Conservation (phyloP, 2,888 invertebrate species). For the Anticlea derivata region DNA sequence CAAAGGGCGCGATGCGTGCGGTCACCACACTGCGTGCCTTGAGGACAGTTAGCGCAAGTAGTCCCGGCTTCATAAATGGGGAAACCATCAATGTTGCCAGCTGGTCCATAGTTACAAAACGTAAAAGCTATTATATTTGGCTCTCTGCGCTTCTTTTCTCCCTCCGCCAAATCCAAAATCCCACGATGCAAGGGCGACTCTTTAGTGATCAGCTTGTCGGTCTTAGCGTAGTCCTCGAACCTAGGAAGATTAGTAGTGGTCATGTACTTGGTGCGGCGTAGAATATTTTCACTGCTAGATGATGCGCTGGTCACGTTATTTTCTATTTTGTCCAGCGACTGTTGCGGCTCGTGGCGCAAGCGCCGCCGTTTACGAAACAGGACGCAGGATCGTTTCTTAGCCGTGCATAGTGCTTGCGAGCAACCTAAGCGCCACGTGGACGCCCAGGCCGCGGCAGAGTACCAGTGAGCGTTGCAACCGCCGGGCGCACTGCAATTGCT, state of each 20-base stretch:
- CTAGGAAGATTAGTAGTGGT: slow-evolving; percentile 41
- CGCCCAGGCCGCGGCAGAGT: slow-evolving; percentile 73
- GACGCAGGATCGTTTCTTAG: slow-evolving; percentile 61
- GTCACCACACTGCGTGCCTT: slow-evolving; percentile 67
- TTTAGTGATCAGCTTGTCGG: slow-evolving; percentile 32
- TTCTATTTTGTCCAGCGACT: neutral
- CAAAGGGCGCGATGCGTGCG: slow-evolving; percentile 71
- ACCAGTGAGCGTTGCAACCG: slow-evolving; percentile 76
- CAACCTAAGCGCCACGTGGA: slow-evolving; percentile 77
- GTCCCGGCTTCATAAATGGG: slow-evolving; percentile 71
- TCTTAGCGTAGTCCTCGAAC: slow-evolving; percentile 57
- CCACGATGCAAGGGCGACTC: slow-evolving; percentile 69
- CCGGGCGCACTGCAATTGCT: slow-evolving; percentile 70
- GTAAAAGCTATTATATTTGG: slow-evolving; percentile 69
- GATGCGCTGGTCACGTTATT: slow-evolving; percentile 36
- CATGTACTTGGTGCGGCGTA: slow-evolving; percentile 64
- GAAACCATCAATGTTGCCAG: slow-evolving; percentile 75
- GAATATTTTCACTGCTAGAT: slow-evolving; percentile 49
- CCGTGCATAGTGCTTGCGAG: slow-evolving; percentile 71
- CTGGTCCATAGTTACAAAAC: slow-evolving; percentile 77
- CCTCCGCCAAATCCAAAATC: slow-evolving; percentile 34
- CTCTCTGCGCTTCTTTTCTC: slow-evolving; percentile 46
- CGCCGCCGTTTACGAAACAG: slow-evolving; percentile 58
- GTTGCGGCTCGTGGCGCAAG: neutral
- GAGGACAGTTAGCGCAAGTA: slow-evolving; percentile 69